Evolutionary conservation across 2,888 invertebrate genomes (phyloP), one percentile per base, ranked within the genome.

Genomic region (Cheilosia scutellata): DNA sequence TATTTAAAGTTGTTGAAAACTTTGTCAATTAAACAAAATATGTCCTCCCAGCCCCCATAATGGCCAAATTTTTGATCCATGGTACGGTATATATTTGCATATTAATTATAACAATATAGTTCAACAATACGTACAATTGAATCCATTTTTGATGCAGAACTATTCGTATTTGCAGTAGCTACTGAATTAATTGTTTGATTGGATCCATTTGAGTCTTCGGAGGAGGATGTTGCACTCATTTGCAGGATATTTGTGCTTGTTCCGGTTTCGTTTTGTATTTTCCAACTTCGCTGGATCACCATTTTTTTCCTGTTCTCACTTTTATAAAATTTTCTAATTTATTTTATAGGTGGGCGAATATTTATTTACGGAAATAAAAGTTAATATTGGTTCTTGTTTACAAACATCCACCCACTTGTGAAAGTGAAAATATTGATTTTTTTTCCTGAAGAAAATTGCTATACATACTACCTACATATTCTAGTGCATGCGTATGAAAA

Each of bases 271-370:
- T 89, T 90, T 57, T 91, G 89, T 71, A 90, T 90, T 87, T 92
- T 92, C 92, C 92, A 92, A 88, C 89, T 91, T 44, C 92, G 90
- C 89, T 92, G 92, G 74, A 92, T 92, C 11, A 92, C 92, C 92
- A 92, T 92, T 9, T 49, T 49, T 49, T 49, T 37, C 11, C 11
- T 25, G 9, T 49, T 49, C 11, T 25, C 20, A 11, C 86, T 87
- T 88, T 51, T 33, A 13, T 20, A 44, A 51, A 11, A 33, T 11
- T 33, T 58, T 31, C 37, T 6, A 33, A 11, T 20, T 72, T 42
- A 7, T 33, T 13, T 13, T 0, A 29, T 40, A n/a, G 9, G 13
- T 5, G 16, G 13, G 9, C n/a, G 42, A 42, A 42, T 44, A 33
- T 3, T 62, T 51, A 2, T 27, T 31, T 53, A 7, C 11, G 4